These are phyloP conservation scores for Nycticorax nycticorax DNA, from an alignment of 2,113 vertebrate species.

Conservation along the genomic window DNA sequence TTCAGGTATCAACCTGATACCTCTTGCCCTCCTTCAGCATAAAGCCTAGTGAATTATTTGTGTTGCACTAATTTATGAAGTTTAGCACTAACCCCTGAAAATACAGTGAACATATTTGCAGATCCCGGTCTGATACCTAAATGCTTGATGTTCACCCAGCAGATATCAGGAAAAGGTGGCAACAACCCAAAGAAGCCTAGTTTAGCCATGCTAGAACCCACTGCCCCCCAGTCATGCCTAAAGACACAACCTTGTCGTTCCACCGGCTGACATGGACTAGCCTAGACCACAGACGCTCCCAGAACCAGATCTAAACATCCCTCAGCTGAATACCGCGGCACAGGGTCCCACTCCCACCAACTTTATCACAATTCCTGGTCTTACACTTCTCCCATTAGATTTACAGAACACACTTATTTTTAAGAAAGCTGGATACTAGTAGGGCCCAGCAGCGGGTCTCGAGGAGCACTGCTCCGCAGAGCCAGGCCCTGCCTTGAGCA, in stretches of 20 bases:
- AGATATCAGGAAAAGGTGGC: not conserved
- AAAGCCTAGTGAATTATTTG: not conserved
- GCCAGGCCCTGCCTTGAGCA: too few species aligned
- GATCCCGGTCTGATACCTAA: not conserved
- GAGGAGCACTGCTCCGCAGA: not conserved
- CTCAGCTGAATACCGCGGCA: not conserved
- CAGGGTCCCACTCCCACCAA: not conserved
- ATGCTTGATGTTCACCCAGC: not conserved
- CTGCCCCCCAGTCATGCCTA: rapidly evolving
- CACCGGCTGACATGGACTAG: too few species aligned
- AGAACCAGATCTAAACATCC: not conserved
- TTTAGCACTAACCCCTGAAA: not conserved
- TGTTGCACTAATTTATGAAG: not conserved
- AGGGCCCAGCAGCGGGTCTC: not conserved
- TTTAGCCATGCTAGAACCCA: not conserved
- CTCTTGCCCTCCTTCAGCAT: not conserved
- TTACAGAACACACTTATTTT: not conserved
- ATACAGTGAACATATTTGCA: not conserved
- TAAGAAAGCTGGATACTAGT: too few species aligned
- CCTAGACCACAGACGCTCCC: not conserved
- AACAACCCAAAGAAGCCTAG: not conserved
- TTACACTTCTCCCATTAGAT: too few species aligned
- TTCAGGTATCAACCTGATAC: not conserved
- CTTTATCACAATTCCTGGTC: too few species aligned
- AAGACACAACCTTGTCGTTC: not conserved